A percentile compares a stretch with the other conserved stretches of the same genome.
Conservation (phyloP, 2,888 invertebrate species). For the Rutpela maculata region DNA sequence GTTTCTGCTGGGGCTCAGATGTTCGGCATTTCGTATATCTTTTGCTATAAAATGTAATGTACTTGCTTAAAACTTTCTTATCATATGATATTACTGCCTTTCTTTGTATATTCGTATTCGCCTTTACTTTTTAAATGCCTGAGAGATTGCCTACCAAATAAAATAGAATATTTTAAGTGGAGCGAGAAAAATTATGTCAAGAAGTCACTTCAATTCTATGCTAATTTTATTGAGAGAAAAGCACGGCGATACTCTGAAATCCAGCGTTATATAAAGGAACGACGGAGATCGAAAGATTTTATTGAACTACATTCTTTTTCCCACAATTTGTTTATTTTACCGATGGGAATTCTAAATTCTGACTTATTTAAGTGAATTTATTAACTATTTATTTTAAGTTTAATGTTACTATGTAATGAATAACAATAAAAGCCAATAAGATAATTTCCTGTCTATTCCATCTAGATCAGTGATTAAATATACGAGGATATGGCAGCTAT, state of each 20-base stretch:
- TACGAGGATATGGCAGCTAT: no score
- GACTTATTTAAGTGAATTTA: no score
- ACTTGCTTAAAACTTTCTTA: slow-evolving; percentile 31
- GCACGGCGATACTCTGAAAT: slow-evolving; percentile 7
- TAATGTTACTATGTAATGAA: no score
- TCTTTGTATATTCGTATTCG: slow-evolving; percentile 18
- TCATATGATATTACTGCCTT: slow-evolving; percentile 27
- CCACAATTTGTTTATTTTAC: slow-evolving; percentile 5
- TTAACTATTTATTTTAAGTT: no score
- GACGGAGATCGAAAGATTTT: background rate
- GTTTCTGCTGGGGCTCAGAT: slow-evolving; percentile 25
- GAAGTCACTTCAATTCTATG: slow-evolving; percentile 7
- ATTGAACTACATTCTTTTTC: background rate
- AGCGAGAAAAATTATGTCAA: slow-evolving; percentile 4
- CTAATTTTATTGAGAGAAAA: slow-evolving; percentile 4
- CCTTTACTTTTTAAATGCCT: slow-evolving; percentile 4
- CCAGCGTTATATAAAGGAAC: background rate
- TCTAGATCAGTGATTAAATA: no score
- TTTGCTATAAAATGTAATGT: slow-evolving; percentile 29
- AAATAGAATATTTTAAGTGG: slow-evolving; percentile 5
- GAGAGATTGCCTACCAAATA: background rate
- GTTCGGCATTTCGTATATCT: slow-evolving; percentile 23
- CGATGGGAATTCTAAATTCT: background rate
- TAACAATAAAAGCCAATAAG: no score
- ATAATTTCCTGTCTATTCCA: no score